Evolutionary conservation across 2,888 invertebrate species (phyloP).

Genomic region (Zygogramma bicolorata): DNA sequence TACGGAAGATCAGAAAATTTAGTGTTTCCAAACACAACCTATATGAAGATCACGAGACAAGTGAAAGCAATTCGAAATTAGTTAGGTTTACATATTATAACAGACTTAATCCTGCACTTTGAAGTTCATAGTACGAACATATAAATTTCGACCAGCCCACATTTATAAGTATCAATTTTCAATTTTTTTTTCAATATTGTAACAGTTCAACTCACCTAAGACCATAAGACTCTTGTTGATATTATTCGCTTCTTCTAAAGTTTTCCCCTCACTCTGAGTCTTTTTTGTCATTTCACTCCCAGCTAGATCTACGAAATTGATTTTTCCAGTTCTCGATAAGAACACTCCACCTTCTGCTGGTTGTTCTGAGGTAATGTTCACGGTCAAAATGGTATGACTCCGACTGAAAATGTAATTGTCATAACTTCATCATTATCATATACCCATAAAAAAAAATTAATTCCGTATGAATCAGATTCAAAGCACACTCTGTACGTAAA

Average conservation of each 20-base stretch:
- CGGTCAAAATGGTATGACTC: slow-evolving; percentile 92
- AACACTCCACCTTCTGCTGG: slow-evolving; percentile 86
- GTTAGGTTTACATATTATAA: too few relatives aligned
- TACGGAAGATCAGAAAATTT: too few relatives aligned
- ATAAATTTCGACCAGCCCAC: too few relatives aligned
- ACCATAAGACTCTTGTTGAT: slow-evolving; percentile 97
- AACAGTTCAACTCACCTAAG: slow-evolving; percentile 73
- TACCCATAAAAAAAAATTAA: not conserved
- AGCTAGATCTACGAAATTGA: slow-evolving; percentile 95
- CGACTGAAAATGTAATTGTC: slow-evolving; percentile 67
- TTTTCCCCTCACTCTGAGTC: slow-evolving; percentile 88
- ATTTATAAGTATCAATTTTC: too few relatives aligned
- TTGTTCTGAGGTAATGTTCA: slow-evolving; percentile 88
- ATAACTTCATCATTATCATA: not conserved
- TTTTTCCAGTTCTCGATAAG: slow-evolving; percentile 92
- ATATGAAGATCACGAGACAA: too few relatives aligned
- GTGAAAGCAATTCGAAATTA: too few relatives aligned
- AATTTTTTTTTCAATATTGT: too few relatives aligned
- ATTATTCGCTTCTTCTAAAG: slow-evolving; percentile 93
- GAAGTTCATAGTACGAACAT: too few relatives aligned
- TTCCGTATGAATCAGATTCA: too few relatives aligned
- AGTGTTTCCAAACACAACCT: too few relatives aligned
- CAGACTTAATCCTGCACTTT: too few relatives aligned
- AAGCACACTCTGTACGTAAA: too few relatives aligned
- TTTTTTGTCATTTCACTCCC: slow-evolving; percentile 98